These are phyloP conservation scores for Antheraea mylitta DNA, from an alignment of 1,140 invertebrate species.

Conservation along the genomic window DNA sequence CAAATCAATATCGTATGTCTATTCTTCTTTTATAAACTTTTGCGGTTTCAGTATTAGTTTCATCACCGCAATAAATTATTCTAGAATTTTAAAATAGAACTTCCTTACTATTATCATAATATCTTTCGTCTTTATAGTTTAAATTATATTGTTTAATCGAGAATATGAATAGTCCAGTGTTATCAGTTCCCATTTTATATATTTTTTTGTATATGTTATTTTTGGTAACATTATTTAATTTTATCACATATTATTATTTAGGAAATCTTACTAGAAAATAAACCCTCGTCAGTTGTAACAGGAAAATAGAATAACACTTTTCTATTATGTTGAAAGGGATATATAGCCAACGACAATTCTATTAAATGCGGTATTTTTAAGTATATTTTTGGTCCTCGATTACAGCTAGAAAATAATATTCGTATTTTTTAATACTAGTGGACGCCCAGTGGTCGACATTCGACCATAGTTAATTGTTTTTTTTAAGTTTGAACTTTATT, in stretches of 20 bases:
- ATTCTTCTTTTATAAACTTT: conserved; percentile 23
- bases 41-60: conserved; percentile 46
- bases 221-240: too few relatives aligned
- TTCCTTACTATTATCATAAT: background rate
- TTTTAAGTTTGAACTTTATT: too few relatives aligned
- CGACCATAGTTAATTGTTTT: too few relatives aligned
- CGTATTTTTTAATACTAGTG: too few relatives aligned
- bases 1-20: conserved; percentile 7
- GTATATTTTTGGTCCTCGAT: too few relatives aligned
- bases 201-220: background rate
- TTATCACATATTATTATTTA: background rate
- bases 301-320: background rate
- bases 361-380: too few relatives aligned
- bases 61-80: conserved; percentile 19
- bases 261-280: too few relatives aligned
- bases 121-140: background rate
- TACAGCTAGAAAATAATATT: too few relatives aligned
- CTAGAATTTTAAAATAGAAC: background rate
- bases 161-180: too few relatives aligned
- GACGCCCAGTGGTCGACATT: too few relatives aligned
- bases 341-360: background rate
- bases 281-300: background rate
- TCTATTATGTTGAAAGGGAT: background rate
- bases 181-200: background rate
- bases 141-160: too few relatives aligned